phyloP scores from a whole-genome alignment of 2,888 invertebrate genomes.

The Bellardia bayeri region DNA sequence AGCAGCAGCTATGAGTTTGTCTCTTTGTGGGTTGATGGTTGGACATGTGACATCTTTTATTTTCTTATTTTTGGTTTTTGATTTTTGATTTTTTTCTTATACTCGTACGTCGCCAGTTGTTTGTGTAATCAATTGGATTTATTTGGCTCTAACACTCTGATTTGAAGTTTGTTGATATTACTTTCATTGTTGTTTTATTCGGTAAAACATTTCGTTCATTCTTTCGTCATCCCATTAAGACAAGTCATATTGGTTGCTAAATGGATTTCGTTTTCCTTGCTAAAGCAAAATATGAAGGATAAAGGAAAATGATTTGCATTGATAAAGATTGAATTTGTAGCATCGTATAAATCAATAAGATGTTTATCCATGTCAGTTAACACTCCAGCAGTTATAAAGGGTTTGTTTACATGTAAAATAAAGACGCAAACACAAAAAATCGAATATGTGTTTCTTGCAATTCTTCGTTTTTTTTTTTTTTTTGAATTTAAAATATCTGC shows the following conservation, averaged over 20 bases:
- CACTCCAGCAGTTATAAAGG: conserved; percentile 34
- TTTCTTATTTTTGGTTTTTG: conserved; percentile 4
- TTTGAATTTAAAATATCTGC: neutral
- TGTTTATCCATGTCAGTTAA: conserved; percentile 56
- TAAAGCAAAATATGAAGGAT: neutral
- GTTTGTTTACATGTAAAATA: conserved; percentile 40
- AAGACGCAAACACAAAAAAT: neutral
- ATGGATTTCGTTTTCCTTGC: conserved; percentile 22
- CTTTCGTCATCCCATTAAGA: conserved; percentile 16
- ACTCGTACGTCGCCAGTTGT: neutral
- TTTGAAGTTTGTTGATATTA: conserved; percentile 39
- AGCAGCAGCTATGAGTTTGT: neutral
- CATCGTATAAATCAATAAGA: conserved; percentile 52
- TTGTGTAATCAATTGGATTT: conserved; percentile 51
- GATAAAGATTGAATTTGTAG: conserved; percentile 35
- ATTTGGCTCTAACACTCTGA: conserved; percentile 56
- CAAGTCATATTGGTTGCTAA: conserved; percentile 39
- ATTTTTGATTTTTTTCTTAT: neutral
- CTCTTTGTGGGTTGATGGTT: neutral
- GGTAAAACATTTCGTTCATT: neutral
- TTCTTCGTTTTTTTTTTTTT: neutral
- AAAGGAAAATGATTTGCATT: conserved; percentile 19
- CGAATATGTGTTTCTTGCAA: neutral
- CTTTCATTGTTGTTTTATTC: conserved; percentile 5
- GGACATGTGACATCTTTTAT: conserved; percentile 44